Evolutionary conservation across 2,113 vertebrate species (phyloP), one percentile per base, ranked within the genome.

Genomic region (Microcebus griseorufus): DNA sequence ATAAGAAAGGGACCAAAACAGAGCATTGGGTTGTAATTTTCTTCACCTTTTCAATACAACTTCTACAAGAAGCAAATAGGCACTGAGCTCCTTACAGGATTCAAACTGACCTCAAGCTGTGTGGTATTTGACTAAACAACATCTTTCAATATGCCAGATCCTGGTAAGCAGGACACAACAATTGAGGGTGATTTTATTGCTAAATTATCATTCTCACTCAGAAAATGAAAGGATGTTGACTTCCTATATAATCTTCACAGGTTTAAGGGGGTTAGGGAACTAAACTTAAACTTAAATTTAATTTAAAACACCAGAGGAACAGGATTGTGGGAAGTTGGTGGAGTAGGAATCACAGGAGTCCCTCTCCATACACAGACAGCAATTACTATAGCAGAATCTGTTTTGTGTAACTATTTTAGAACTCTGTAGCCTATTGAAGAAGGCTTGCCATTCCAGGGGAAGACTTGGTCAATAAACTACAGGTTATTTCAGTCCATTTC

Each of bases 51-150:
- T 85, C 48, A 88, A 81, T 16, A 58, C 22, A 92, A 9, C 69
- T 92, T 97, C 60, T 67, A 90, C 45, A 45, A 17, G 34, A 89
- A 86, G 6, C 3, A 97, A 91, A 87, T 45, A 89, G 58, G 6
- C 7, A 72, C 51, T 88, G 20, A 89, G 2, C 1, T 85, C 11
- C 34, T 70, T 78, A 12, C 1, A 64, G 1, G 14, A 4, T 37
- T 78, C 18, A 87, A 48, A 76, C 6, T 62, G 5, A 76, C 42
- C 2, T 65, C 29, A 93, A 62, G 75, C 8, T 48, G 48, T 48
- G 48, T 65, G 14, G 0, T 87, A 6, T 79, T 1, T 62, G 9
- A 84, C 9, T 60, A 13, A 73, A 87, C 51, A 48, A 39, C n/a
- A 8, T 62, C 16, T 81, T 93, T 2, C 12, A 84, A 12, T 92